Evolutionary conservation across 2,888 invertebrate genomes (phyloP).

Genomic region (Mythimna ferrago): DNA sequence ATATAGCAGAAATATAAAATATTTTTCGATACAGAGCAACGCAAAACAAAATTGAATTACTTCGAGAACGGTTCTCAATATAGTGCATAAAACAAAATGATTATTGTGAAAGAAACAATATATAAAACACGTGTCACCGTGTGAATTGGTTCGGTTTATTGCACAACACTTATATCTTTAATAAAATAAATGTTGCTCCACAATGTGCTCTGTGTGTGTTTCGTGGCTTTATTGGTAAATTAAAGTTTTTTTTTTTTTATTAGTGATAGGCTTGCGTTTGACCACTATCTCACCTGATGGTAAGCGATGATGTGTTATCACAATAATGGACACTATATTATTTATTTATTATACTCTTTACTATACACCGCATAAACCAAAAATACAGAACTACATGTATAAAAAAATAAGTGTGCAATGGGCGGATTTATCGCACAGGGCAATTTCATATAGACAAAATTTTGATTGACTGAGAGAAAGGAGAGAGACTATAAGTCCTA

Average conservation of each 20-base stretch:
- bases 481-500: background rate
- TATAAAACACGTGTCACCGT: constrained; percentile 47
- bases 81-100: constrained; percentile 48
- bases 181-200: constrained; percentile 73
- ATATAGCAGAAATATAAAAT: background rate
- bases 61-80: constrained; percentile 4
- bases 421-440: too few species aligned
- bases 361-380: too few species aligned
- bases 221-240: constrained; percentile 55
- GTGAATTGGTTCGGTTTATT: constrained; percentile 58
- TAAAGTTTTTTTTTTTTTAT: too few species aligned
- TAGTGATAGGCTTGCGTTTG: too few species aligned
- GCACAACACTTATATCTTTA: constrained; percentile 32
- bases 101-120: constrained; percentile 60
- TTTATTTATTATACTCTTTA: background rate
- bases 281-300: too few species aligned
- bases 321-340: too few species aligned
- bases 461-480: too few species aligned
- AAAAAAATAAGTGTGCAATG: too few species aligned
- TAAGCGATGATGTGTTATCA: too few species aligned
- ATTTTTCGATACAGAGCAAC: background rate
- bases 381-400: too few species aligned
- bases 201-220: constrained; percentile 59
- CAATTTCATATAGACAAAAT: too few species aligned
- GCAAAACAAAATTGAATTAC: constrained; percentile 13